These are phyloP conservation scores for Gambusia holbrooki DNA, from an alignment of 2,113 vertebrate species.

Conservation along the genomic window DNA sequence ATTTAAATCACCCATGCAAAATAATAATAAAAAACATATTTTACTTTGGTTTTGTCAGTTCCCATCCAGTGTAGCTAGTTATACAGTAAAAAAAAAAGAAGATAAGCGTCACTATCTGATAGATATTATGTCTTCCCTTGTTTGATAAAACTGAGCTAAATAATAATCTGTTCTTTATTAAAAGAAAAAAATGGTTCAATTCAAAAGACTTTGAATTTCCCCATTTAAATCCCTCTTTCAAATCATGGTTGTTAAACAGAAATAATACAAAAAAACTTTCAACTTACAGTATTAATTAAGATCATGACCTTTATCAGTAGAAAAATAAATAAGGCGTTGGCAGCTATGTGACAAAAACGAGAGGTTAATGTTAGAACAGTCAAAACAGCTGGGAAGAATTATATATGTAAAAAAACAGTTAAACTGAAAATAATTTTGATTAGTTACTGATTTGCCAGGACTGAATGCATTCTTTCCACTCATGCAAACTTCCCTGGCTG, in stretches of 20 bases:
- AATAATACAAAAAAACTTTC: constrained; percentile 13
- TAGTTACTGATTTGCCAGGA: constrained; percentile 10
- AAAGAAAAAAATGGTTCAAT: constrained; percentile 27
- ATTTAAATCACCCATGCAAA: constrained; percentile 44
- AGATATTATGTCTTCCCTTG: constrained; percentile 15
- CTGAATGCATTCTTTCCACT: background rate
- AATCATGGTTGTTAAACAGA: constrained; percentile 16
- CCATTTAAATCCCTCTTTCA: constrained; percentile 38
- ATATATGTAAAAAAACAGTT: background rate
- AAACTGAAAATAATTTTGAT: constrained; percentile 40
- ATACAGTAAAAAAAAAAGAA: constrained; percentile 70
- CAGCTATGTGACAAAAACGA: constrained; percentile 29
- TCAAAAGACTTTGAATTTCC: constrained; percentile 24
- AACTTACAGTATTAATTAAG: constrained; percentile 48
- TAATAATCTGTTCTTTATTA: constrained; percentile 5
- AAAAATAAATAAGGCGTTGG: constrained; percentile 64
- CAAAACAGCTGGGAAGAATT: constrained; percentile 9
- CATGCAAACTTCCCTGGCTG: background rate
- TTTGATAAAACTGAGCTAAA: constrained; percentile 44
- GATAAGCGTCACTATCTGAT: background rate
- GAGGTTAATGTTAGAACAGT: background rate
- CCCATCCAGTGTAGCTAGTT: constrained; percentile 76
- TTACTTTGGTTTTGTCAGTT: constrained; percentile 70
- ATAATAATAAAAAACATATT: constrained; percentile 53
- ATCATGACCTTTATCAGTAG: constrained; percentile 19